These are phyloP conservation scores for Sitta carolinensis DNA, from an alignment of 2,797 vertebrate genomes.

Conservation along the genomic window DNA sequence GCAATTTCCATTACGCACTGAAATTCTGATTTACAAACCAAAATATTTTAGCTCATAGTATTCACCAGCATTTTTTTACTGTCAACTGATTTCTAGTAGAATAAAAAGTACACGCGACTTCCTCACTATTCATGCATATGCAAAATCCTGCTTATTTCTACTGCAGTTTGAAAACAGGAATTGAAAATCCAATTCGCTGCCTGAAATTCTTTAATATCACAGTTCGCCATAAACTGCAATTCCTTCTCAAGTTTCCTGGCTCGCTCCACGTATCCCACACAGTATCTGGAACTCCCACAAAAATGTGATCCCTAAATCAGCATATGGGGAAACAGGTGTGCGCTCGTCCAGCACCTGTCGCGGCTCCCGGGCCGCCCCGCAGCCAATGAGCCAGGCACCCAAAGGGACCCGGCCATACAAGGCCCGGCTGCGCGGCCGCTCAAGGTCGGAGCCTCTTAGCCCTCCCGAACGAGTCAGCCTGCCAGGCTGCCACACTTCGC, in stretches of 20 bases:
- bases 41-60: neutral
- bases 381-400: slow-evolving; percentile 58
- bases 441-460: slow-evolving; percentile 64
- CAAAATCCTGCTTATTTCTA: neutral
- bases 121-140: neutral
- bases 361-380: neutral
- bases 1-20: neutral
- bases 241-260: slow-evolving; percentile 72
- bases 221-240: slow-evolving; percentile 51
- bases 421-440: slow-evolving; percentile 48
- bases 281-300: slow-evolving; percentile 50
- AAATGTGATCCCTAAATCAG: slow-evolving; percentile 44
- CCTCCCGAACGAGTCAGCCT: slow-evolving; percentile 50
- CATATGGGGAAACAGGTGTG: slow-evolving; percentile 65
- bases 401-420: slow-evolving; percentile 69
- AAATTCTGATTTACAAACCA: neutral
- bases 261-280: neutral
- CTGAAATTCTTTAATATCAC: slow-evolving; percentile 59
- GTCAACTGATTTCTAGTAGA: neutral
- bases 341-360: slow-evolving; percentile 48
- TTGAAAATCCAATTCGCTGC: neutral
- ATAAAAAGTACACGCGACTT: neutral
- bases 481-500: slow-evolving; percentile 57
- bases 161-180: neutral
- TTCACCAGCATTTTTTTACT: neutral